A percentile compares a stretch with the other conserved stretches of the same genome.
Conservation (phyloP, 2,113 vertebrate species). For the Pavo muticus region DNA sequence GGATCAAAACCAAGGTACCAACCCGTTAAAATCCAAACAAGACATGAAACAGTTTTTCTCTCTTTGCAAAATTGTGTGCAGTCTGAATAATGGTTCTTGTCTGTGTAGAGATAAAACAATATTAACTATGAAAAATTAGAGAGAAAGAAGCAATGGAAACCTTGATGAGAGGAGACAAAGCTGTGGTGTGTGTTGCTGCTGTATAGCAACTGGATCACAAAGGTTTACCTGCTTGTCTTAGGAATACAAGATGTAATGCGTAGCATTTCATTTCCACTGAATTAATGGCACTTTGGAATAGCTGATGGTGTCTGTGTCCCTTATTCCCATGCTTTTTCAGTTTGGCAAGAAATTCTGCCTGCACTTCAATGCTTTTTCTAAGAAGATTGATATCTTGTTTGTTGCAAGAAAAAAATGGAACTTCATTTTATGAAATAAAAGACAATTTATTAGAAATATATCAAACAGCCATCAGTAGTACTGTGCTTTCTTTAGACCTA, state of each 20-base stretch:
- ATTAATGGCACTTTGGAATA: neutral
- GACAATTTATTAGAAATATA: constrained; percentile 12
- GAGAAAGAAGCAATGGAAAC: neutral
- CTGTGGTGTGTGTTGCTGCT: accelerated
- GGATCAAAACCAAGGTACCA: neutral
- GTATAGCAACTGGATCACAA: neutral
- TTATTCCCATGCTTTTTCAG: neutral
- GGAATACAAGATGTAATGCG: neutral
- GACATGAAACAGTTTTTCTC: neutral
- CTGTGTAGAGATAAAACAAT: neutral
- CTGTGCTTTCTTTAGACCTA: neutral
- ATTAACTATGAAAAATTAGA: neutral
- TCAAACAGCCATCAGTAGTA: neutral
- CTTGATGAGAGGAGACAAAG: neutral
- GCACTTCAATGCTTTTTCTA: neutral
- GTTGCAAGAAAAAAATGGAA: neutral
- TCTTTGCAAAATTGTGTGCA: neutral
- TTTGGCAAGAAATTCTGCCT: neutral
- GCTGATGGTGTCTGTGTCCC: neutral
- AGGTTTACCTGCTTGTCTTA: too few species aligned
- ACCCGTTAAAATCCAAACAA: neutral
- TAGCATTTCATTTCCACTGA: neutral
- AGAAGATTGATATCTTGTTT: neutral
- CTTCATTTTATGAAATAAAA: neutral
- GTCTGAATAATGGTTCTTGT: neutral